Evolutionary conservation across 2,797 vertebrate genomes (phyloP).

Genomic region (Coreius guichenoti): DNA sequence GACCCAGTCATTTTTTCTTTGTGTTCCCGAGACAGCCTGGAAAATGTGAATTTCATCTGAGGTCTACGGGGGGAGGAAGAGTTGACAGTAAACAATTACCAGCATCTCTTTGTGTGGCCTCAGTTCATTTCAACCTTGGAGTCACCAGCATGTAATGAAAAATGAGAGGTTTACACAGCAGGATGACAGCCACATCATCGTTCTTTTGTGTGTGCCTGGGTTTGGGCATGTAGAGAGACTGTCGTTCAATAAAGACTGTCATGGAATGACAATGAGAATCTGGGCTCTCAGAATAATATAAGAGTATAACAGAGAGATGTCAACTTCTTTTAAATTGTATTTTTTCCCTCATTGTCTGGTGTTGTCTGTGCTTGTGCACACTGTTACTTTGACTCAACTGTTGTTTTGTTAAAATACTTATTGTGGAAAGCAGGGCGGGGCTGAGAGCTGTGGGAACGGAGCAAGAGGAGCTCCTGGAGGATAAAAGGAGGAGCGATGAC

Average conservation of each 20-base stretch:
- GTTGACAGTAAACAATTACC: conserved; percentile 9
- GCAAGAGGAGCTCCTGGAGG: too few relatives aligned
- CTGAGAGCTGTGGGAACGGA: too few relatives aligned
- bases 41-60: background rate
- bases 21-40: background rate
- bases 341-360: too few relatives aligned
- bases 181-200: background rate
- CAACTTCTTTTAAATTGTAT: background rate
- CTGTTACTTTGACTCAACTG: too few relatives aligned
- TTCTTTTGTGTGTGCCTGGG: background rate
- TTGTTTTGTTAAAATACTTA: too few relatives aligned
- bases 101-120: background rate
- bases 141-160: conserved; percentile 10
- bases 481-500: too few relatives aligned
- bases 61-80: background rate
- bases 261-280: conserved; percentile 5
- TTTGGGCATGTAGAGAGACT: background rate
- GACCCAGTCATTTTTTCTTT: background rate
- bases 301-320: background rate
- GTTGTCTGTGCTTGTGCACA: too few relatives aligned
- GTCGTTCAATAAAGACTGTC: background rate
- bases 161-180: conserved; percentile 1
- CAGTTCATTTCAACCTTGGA: background rate
- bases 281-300: background rate
- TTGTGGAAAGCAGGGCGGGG: too few relatives aligned